These are phyloP conservation scores for Epinotia ramella DNA, from an alignment of 2,888 invertebrate genomes.

Conservation along the genomic window DNA sequence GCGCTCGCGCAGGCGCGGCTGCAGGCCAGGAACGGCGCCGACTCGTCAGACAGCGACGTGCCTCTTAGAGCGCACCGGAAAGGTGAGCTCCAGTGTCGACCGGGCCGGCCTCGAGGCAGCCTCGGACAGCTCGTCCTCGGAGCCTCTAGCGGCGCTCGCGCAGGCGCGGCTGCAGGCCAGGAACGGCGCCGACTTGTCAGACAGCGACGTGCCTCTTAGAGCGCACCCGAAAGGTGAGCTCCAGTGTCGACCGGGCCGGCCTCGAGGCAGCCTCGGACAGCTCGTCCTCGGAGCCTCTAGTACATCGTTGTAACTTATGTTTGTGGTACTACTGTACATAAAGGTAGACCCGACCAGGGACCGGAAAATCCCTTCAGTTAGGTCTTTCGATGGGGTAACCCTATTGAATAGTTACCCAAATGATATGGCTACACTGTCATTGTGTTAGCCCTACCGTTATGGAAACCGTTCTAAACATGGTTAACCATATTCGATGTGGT, in stretches of 20 bases:
- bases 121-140: constrained; percentile 51
- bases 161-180: constrained; percentile 55
- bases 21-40: constrained; percentile 47
- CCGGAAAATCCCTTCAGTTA: too few species aligned
- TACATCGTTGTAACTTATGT: too few species aligned
- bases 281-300: constrained; percentile 63
- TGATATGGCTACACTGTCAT: too few species aligned
- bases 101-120: too few species aligned
- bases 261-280: too few species aligned
- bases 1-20: constrained; percentile 62
- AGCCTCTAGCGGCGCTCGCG: constrained; percentile 66
- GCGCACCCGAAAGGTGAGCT: constrained; percentile 63
- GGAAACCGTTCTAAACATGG: too few species aligned
- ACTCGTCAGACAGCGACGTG: constrained; percentile 75
- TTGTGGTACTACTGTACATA: too few species aligned
- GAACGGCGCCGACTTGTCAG: constrained; percentile 61
- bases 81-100: constrained; percentile 54
- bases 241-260: background rate
- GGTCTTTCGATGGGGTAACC: too few species aligned
- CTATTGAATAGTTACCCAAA: too few species aligned
- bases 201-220: constrained; percentile 75
- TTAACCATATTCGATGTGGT: too few species aligned
- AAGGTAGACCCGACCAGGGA: too few species aligned
- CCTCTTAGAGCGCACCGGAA: constrained; percentile 68
- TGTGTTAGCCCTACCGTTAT: too few species aligned